Evolutionary conservation across 1,140 invertebrate species (phyloP).

Genomic region (Drosophila orosa): DNA sequence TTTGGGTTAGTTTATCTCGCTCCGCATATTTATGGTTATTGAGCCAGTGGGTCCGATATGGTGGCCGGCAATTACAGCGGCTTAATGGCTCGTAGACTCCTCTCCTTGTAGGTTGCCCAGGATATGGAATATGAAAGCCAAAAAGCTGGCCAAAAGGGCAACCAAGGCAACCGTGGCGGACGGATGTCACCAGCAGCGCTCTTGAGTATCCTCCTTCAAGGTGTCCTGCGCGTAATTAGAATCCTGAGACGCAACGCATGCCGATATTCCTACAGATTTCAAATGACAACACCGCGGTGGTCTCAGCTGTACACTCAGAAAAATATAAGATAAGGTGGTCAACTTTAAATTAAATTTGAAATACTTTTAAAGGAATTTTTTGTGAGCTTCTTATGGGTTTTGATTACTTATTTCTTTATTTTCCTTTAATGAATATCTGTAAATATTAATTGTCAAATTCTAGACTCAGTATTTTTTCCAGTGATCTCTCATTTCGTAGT

Average conservation of each 20-base stretch:
- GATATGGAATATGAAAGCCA: constrained; percentile 8
- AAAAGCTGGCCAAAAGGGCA: constrained; percentile 24
- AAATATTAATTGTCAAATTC: not conserved
- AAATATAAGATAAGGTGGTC: not conserved
- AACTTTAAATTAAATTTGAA: not conserved
- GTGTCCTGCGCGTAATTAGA: constrained; percentile 73
- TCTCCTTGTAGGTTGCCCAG: constrained; percentile 41
- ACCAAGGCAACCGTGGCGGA: constrained; percentile 65
- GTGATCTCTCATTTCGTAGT: not conserved
- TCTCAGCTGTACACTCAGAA: constrained; percentile 16
- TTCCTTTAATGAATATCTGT: not conserved
- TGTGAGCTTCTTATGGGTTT: too few relatives aligned
- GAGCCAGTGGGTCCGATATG: constrained; percentile 51
- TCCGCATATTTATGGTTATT: constrained; percentile 72
- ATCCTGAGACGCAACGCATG: constrained; percentile 70
- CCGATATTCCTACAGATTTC: constrained; percentile 64
- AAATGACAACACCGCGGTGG: constrained; percentile 80
- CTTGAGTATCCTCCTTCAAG: constrained; percentile 61
- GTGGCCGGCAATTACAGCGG: constrained; percentile 64
- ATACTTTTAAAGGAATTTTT: too few relatives aligned
- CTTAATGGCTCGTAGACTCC: constrained; percentile 73
- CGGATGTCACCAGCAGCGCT: constrained; percentile 74
- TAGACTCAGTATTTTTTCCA: not conserved
- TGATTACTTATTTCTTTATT: too few relatives aligned
- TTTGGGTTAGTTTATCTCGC: constrained; percentile 16